Base-by-base conservation (phyloP, 2,113 vertebrate genomes). In the Laticauda laticaudata region DNA sequence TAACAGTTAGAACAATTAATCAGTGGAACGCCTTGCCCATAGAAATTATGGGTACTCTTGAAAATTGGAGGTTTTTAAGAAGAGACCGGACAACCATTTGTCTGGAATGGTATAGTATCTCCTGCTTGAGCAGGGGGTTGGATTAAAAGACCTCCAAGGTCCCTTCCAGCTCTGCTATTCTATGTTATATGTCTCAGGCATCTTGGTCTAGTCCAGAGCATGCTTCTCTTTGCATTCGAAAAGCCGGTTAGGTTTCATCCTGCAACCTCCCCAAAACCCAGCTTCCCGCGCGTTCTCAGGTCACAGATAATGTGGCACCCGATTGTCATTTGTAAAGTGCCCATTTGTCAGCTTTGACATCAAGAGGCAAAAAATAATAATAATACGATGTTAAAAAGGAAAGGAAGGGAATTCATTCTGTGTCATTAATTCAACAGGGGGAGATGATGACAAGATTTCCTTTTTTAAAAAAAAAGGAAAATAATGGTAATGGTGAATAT, bases 251-350 rank as follows among this genome's bases (percentile, higher is more conserved):
- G 45, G 81, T 64, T 93, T 95, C 92, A 91, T 1, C 45, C 75
- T 81, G 55, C 2, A 88, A 39, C 91, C 59, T 93, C 90, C 34
- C 39, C 93, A 57, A 21, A 90, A 61, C 95, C 90, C 91, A 93
- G 89, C 89, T 91, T 92, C 87, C 92, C 91, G 90, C 91, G 92
- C 91, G 61, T 64, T 54, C 92, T 90, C 34, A 18, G 96, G 94
- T 14, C 94, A 90, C 87, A 64, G 93, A 87, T 57, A 23, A 57
- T 54, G 0, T 87, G 88, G 86, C 81, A 51, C 54, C 91, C 89
- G 24, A 10, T 0, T 90, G 85, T 85, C 0, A 39, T 61, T 91
- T 89, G 81, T 88, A 89, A 92, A 88, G 14, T 1, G 0, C 26
- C 7, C 45, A 23, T 24, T 0, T 89, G 29, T 2, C 3, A 1